Evolutionary conservation across 2,888 invertebrate species (phyloP).

Genomic region (Rapana venosa): DNA sequence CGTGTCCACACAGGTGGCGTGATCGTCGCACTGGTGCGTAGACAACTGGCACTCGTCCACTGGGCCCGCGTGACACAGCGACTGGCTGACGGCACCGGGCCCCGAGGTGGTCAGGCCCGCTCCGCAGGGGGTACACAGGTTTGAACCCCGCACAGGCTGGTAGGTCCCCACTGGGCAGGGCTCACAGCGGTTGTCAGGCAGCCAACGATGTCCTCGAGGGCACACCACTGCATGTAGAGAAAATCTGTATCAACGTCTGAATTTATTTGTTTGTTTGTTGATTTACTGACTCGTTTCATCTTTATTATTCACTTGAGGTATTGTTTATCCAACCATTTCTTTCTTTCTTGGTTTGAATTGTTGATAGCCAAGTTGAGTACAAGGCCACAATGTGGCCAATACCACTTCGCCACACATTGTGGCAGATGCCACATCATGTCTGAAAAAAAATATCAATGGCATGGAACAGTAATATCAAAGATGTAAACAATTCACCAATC

Average conservation of each 20-base stretch:
- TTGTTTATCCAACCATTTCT: too few species aligned
- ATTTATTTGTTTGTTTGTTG: too few species aligned
- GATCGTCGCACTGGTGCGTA: slow-evolving; percentile 57
- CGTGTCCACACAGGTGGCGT: slow-evolving; percentile 58
- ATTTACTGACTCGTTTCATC: too few species aligned
- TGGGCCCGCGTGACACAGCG: slow-evolving; percentile 56
- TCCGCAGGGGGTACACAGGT: slow-evolving; percentile 61
- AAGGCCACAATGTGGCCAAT: too few species aligned
- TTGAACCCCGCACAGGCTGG: slow-evolving; percentile 57
- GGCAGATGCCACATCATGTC: too few species aligned
- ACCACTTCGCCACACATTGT: too few species aligned
- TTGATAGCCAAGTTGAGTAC: too few species aligned
- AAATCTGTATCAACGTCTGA: neutral
- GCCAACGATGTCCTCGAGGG: slow-evolving; percentile 55
- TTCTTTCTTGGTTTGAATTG: too few species aligned
- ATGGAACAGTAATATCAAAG: too few species aligned
- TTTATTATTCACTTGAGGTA: too few species aligned
- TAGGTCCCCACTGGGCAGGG: slow-evolving; percentile 64
- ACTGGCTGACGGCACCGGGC: slow-evolving; percentile 52
- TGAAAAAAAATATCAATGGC: too few species aligned
- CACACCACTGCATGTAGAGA: slow-evolving; percentile 58
- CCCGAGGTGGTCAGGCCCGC: slow-evolving; percentile 58
- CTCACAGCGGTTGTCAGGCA: slow-evolving; percentile 56
- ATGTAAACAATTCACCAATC: too few species aligned
- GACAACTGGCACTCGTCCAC: slow-evolving; percentile 62